A percentile compares a stretch with the other conserved stretches of the same genome.
These are phyloP conservation scores for Anas platyrhynchos DNA, from an alignment of 2,113 vertebrate species.

Conservation along the genomic window DNA sequence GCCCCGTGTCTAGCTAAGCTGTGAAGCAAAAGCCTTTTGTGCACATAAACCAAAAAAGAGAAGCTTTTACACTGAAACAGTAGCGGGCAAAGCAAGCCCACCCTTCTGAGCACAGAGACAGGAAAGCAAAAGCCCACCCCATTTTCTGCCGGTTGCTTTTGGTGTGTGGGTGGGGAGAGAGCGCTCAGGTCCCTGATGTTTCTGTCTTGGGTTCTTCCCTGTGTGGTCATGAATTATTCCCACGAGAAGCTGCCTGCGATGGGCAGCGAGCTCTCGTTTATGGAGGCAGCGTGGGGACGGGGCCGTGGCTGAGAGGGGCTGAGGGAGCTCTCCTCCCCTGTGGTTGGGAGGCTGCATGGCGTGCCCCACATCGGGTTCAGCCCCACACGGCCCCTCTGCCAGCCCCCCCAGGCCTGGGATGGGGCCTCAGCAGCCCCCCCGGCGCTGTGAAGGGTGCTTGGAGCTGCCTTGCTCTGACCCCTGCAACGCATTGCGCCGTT, in stretches of 20 bases:
- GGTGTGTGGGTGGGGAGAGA: background rate
- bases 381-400: too few relatives aligned
- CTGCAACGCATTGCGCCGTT: too few relatives aligned
- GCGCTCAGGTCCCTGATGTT: background rate
- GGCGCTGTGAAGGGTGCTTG: too few relatives aligned
- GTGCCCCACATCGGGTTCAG: too few relatives aligned
- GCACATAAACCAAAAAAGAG: conserved; percentile 52
- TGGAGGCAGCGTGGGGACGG: too few relatives aligned
- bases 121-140: background rate
- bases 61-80: conserved; percentile 26
- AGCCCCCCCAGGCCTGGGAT: too few relatives aligned
- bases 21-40: conserved; percentile 58
- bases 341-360: too few relatives aligned
- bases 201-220: background rate
- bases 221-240: rapidly evolving
- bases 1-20: background rate
- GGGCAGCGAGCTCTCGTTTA: background rate
- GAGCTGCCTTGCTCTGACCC: too few relatives aligned
- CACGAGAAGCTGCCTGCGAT: rapidly evolving
- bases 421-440: too few relatives aligned
- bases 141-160: rapidly evolving
- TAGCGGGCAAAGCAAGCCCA: rapidly evolving
- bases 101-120: background rate
- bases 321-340: background rate
- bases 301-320: too few relatives aligned